These are phyloP conservation scores for Pemphredon lugubris DNA, from an alignment of 2,888 invertebrate species.

Conservation along the genomic window DNA sequence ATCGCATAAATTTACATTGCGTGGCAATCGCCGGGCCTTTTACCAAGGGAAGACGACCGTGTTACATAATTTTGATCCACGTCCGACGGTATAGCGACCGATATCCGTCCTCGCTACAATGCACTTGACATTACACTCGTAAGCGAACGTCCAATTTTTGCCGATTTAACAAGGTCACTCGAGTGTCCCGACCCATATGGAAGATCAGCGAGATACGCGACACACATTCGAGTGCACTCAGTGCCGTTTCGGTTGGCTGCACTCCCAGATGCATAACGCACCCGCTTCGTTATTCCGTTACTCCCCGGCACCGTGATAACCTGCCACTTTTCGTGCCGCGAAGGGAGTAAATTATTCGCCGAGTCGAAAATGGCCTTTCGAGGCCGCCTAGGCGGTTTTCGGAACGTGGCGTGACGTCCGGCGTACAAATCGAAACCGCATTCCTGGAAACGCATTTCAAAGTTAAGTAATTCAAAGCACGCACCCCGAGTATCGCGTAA, in stretches of 20 bases:
- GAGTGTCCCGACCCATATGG: neutral
- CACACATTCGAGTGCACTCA: slow-evolving; percentile 4
- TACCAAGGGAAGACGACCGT: no score
- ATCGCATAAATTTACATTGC: no score
- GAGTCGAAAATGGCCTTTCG: slow-evolving; percentile 44
- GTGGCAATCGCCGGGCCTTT: no score
- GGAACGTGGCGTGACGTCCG: slow-evolving; percentile 5
- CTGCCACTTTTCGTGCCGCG: slow-evolving; percentile 44
- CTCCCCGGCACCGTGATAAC: slow-evolving; percentile 39
- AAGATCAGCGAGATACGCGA: neutral
- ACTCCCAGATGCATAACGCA: slow-evolving; percentile 22
- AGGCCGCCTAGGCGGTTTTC: slow-evolving; percentile 27
- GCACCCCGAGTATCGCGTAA: no score
- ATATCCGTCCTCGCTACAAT: no score
- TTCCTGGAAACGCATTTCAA: slow-evolving; percentile 1
- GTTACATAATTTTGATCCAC: no score
- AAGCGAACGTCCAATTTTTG: no score
- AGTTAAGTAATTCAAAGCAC: slow-evolving; percentile 21
- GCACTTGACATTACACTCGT: no score
- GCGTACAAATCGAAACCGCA: neutral
- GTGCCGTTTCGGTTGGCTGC: slow-evolving; percentile 4
- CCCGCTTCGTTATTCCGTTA: slow-evolving; percentile 50
- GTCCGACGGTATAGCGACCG: no score
- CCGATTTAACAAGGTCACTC: neutral
- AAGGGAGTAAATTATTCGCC: slow-evolving; percentile 45